Base-by-base conservation (phyloP, 1,140 invertebrate genomes). In the Hormaphis cornu region DNA sequence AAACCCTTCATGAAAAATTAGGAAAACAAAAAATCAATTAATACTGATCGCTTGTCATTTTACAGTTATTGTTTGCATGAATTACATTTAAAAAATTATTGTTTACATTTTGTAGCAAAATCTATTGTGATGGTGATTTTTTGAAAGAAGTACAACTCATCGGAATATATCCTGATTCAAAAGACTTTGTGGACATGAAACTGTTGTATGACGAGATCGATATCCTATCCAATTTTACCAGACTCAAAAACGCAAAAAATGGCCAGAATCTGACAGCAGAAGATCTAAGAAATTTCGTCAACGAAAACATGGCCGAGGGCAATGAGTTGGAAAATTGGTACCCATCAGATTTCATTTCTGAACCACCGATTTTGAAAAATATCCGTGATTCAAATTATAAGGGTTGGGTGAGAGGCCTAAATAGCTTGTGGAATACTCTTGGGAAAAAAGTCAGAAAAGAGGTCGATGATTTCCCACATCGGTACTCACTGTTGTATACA, bases 101-200 rank as follows among this genome's bases (percentile, higher is more conserved):
- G n/a, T 40, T 59, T 53, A 72, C 73, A 22, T 53, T 22, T 74
- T 80, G 35, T 77, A 92, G 89, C 75, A 72, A 84, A 75, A 89
- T 96, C 72, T 95, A 93, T 77, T 96, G 93, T 76, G 81, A 86
- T 73, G 92, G 93, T 1, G 81, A 82, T 0, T 78, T 95, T 0
- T 79, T 96, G 69, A 81, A 92, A 69, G 89, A 87, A 0, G 83
- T 96, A 14, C 92, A 95, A 80, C 84, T 87, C 77, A 82, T 87
- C 0, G 81, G 83, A 33, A 79, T 95, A 1, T 93, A 84, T 78
- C 70, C 61, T 10, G 93, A 96, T 79, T 94, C 91, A 40, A 97
- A 96, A 78, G 89, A 89, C 4, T 97, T 95, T 78, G 93, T 96
- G 6, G 93, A 96, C 76, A 89, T 91, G 83, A 89, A 88, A 76